Conservation (phyloP, 2,888 invertebrate genomes). For the Tanypteryx hageni region DNA sequence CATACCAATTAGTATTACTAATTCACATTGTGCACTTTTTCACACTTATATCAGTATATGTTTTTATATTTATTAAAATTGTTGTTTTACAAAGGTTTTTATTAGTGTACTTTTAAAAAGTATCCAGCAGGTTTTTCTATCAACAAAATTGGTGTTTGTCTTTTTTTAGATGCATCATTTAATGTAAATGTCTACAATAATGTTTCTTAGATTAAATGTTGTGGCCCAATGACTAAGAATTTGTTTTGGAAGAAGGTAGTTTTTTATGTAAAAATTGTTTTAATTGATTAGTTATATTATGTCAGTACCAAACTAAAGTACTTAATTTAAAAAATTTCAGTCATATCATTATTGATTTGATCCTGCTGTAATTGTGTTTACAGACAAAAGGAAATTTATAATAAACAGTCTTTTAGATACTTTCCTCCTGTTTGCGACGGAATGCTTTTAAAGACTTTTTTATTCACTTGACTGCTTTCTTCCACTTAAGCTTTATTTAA, state of each 20-base stretch:
- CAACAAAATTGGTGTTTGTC: not conserved
- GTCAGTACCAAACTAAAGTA: not conserved
- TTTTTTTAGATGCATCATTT: not conserved
- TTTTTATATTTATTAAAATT: not conserved
- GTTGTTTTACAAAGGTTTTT: not conserved
- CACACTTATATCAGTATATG: not conserved
- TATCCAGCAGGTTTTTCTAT: not conserved
- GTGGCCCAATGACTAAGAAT: not conserved
- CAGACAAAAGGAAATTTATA: too few relatives aligned
- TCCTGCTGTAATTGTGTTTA: too few relatives aligned
- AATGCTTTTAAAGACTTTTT: not conserved
- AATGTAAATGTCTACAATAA: not conserved
- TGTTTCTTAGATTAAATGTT: not conserved
- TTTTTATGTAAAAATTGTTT: not conserved
- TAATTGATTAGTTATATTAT: not conserved
- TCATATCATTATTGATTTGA: not conserved
- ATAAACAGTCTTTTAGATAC: too few relatives aligned
- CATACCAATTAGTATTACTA: constrained; percentile 5
- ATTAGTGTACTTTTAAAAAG: not conserved
- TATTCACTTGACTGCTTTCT: not conserved
- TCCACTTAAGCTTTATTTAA: not conserved
- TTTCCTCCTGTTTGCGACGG: too few relatives aligned
- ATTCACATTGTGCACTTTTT: not conserved
- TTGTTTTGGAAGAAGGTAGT: not conserved
- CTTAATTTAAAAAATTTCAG: not conserved